Evolutionary conservation across 92 coral and sea anemone genomes (phyloP).

Genomic region (Zoanthus solanderi): DNA sequence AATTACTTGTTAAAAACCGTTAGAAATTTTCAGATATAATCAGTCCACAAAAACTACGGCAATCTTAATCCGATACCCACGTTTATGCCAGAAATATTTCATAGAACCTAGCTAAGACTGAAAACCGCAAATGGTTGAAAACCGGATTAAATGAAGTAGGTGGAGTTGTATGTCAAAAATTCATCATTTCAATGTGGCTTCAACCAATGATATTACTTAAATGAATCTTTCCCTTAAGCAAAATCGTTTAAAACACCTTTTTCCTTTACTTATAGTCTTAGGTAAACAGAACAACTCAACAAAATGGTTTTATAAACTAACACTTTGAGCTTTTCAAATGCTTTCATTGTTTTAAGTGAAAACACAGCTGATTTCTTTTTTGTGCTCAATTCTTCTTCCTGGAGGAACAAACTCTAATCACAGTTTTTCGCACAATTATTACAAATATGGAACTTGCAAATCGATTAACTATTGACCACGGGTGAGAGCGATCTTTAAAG

Average conservation of each 20-base stretch:
- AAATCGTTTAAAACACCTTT: background rate
- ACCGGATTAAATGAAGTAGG: background rate
- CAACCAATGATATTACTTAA: conserved; percentile 9
- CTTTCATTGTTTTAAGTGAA: background rate
- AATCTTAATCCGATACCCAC: background rate
- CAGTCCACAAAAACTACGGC: background rate
- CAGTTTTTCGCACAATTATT: background rate
- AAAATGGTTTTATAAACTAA: background rate
- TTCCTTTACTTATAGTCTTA: background rate
- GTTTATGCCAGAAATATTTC: background rate
- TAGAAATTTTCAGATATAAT: background rate
- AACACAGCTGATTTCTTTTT: conserved; percentile 3
- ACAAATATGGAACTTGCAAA: background rate
- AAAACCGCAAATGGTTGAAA: conserved; percentile 7
- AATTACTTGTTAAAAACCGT: background rate
- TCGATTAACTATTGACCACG: conserved; percentile 26
- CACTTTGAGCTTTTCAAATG: background rate
- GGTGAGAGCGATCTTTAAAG: background rate
- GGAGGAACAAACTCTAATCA: background rate
- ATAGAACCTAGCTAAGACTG: background rate
- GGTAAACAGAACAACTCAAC: background rate
- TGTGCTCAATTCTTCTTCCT: conserved; percentile 7
- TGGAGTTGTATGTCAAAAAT: background rate
- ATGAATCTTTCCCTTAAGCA: background rate
- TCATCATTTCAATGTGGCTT: background rate